These are phyloP conservation scores for Hemichromis elongatus DNA, from an alignment of 2,113 vertebrate species.

Conservation along the genomic window DNA sequence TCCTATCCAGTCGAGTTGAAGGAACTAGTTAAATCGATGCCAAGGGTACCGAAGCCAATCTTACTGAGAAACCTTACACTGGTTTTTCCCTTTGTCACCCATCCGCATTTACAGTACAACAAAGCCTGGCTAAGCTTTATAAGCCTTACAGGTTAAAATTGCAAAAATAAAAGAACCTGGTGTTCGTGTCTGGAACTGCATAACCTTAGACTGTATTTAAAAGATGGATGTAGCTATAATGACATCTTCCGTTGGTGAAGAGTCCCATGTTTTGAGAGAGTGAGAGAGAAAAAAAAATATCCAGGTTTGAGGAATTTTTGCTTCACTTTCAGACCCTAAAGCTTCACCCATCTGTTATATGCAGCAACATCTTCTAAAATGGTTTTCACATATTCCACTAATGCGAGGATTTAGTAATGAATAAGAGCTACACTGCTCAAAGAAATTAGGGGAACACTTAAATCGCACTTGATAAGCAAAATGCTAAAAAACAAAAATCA, in stretches of 20 bases:
- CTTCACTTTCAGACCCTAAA: neutral
- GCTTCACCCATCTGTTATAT: neutral
- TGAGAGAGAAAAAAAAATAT: neutral
- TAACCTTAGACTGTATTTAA: neutral
- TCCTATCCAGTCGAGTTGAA: neutral
- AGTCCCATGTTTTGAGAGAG: accelerated
- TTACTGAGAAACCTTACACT: neutral
- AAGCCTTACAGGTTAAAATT: neutral
- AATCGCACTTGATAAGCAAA: neutral
- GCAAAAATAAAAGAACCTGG: neutral
- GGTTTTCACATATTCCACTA: neutral
- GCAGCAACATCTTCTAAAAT: neutral
- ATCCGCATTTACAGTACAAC: neutral
- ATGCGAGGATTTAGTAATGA: neutral
- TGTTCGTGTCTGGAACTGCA: neutral
- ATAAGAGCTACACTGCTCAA: neutral
- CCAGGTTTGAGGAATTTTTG: neutral
- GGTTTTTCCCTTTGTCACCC: neutral
- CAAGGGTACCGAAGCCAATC: neutral
- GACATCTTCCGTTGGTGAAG: neutral
- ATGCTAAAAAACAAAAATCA: neutral
- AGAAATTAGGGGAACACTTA: neutral
- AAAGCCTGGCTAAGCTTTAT: neutral
- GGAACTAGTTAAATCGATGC: neutral
- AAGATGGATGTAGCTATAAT: neutral